phyloP scores from a whole-genome alignment of 2,797 vertebrate species.

The Scarus forsteni region DNA sequence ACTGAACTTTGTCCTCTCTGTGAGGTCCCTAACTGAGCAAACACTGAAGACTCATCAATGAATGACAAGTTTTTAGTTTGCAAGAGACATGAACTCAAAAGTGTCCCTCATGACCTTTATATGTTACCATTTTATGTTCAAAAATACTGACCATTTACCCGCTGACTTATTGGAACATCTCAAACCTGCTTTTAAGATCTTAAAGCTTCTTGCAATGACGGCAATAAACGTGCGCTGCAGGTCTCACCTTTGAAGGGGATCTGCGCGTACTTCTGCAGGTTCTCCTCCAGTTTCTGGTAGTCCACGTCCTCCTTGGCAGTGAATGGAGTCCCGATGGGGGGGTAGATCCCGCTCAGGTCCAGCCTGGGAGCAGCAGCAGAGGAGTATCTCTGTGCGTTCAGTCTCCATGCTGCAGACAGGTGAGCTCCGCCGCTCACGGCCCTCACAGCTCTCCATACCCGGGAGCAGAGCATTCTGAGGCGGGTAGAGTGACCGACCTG shows the following conservation, averaged over 20 bases:
- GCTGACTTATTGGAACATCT: too few species aligned
- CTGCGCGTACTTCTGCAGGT: constrained; percentile 84
- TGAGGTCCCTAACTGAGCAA: constrained; percentile 12
- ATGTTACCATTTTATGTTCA: background rate
- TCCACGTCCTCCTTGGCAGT: constrained; percentile 87
- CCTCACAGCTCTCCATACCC: constrained; percentile 33
- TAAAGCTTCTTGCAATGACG: constrained; percentile 52
- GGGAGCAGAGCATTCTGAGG: constrained; percentile 58
- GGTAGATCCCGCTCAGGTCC: constrained; percentile 91
- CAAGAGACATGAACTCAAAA: background rate
- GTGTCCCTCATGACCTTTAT: background rate
- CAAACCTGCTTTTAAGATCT: too few species aligned
- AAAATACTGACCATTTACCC: too few species aligned
- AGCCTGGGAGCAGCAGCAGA: constrained; percentile 52
- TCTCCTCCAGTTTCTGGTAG: constrained; percentile 87
- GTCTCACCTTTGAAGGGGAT: constrained; percentile 90
- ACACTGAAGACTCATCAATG: background rate
- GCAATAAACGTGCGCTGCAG: background rate
- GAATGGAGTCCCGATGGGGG: constrained; percentile 93
- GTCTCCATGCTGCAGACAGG: constrained; percentile 22
- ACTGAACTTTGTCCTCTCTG: constrained; percentile 26
- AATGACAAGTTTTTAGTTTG: background rate
- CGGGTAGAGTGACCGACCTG: constrained; percentile 19
- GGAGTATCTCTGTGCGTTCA: constrained; percentile 13
- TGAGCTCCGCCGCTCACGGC: constrained; percentile 21